Evolutionary conservation across 2,888 invertebrate species (phyloP), one percentile per base, ranked within the genome.

Genomic region (Dryadula phaetusa): DNA sequence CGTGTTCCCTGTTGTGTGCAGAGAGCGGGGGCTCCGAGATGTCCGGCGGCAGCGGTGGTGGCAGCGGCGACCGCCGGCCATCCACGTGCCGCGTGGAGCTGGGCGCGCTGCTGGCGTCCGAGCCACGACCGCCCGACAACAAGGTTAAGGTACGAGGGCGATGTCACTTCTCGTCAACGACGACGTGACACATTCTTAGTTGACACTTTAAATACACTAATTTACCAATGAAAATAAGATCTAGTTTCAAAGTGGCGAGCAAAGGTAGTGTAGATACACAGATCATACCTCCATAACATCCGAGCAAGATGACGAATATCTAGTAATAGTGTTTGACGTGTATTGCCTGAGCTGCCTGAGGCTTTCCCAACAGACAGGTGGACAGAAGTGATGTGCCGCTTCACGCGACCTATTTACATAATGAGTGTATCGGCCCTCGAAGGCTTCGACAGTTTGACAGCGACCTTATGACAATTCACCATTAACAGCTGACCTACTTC

Each of bases 41-140:
- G 84, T 88, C 87, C 74, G 87, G 79, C 77, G 86, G 84, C 83
- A 85, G 88, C 90, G 85, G 84, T 18, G 44, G 42, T 6, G 42
- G 44, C 44, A 20, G 47, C 47, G 47, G 22, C 62, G 77, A 77
- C 74, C 80, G 75, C 66, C 89, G 90, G 77, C 84, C 89, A 79
- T 87, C 91, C 87, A 90, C 92, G 77, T 89, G 93, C 83, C 87
- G 92, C 85, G 90, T 92, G 76, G 95, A 95, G 86, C 94, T 95
- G 85, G 95, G 95, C 76, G 89, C 93, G 82, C 93, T 94, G 79
- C 93, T 94, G 82, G 94, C 94, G 82, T 90, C 95, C 76, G 95
- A 95, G 85, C 95, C 95, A 85, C 95, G 95, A 75, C 93, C 93
- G 75, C 93, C 93, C 79, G 95, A 95, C 90, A 95, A 95, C 85